Conservation (phyloP, 2,888 invertebrate species). For the Amblyteles armatorius region DNA sequence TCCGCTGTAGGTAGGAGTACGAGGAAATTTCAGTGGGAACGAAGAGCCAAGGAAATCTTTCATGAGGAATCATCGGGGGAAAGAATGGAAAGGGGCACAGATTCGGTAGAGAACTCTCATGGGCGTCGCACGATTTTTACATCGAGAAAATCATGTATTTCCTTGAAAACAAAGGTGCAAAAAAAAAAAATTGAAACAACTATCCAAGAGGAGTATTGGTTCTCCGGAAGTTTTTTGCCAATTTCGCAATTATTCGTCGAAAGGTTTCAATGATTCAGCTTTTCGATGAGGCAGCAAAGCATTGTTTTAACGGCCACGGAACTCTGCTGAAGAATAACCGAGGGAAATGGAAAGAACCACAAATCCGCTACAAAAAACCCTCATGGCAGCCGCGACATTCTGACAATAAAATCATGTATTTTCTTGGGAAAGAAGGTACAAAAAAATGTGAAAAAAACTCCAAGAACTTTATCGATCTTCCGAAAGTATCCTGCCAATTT, state of each 20-base stretch:
- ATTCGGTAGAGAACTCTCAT: background rate
- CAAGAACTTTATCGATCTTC: no score
- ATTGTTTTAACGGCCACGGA: background rate
- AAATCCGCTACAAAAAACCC: background rate
- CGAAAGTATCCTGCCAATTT: background rate
- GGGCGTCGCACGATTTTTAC: background rate
- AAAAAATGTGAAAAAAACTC: no score
- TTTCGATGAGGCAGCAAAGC: no score
- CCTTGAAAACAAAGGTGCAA: background rate
- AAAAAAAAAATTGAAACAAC: background rate
- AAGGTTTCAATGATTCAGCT: background rate
- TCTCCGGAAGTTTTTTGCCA: no score
- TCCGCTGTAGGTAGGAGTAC: constrained; percentile 18
- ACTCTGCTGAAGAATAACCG: no score
- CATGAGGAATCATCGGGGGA: background rate
- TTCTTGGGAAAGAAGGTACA: background rate
- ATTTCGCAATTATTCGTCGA: background rate
- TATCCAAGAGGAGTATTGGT: background rate
- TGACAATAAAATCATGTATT: background rate
- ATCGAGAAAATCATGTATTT: background rate
- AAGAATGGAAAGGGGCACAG: background rate
- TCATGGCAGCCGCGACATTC: background rate
- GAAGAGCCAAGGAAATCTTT: background rate
- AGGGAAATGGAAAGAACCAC: no score
- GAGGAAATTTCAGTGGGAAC: constrained; percentile 3